Percentiles rank a stretch among this genome's conserved stretches.
phyloP scores from a whole-genome alignment of 2,797 vertebrate genomes.

The Podargus strigoides region DNA sequence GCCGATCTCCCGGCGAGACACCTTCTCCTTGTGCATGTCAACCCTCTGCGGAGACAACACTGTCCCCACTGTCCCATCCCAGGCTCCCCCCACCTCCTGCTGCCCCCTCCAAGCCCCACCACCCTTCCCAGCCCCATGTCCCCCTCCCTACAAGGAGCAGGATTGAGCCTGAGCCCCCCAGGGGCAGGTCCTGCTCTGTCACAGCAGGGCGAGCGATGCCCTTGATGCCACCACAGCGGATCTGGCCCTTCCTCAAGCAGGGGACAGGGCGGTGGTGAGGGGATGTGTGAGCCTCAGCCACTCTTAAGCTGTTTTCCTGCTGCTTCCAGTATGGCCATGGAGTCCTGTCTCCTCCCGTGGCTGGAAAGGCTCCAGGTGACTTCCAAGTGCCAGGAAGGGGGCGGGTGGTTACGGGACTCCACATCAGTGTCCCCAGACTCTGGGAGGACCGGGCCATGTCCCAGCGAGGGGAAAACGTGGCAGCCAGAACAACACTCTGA shows the following conservation, averaged over 20 bases:
- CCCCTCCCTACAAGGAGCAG: neutral
- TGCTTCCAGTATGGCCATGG: neutral
- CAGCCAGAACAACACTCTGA: neutral
- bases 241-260: neutral
- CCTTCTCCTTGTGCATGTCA: conserved; percentile 84
- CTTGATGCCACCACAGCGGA: neutral
- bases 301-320: neutral
- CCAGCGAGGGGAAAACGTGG: neutral
- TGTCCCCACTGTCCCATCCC: rapidly evolving
- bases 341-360: neutral
- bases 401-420: rapidly evolving
- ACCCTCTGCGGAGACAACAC: conserved; percentile 69
- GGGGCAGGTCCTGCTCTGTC: neutral
- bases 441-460: neutral
- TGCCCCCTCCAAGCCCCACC: neutral
- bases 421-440: neutral
- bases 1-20: conserved; percentile 82
- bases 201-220: rapidly evolving
- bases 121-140: neutral
- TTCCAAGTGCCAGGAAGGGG: neutral
- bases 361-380: neutral
- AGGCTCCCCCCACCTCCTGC: neutral
- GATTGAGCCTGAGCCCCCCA: neutral
- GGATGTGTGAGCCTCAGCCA: rapidly evolving
- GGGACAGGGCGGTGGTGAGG: rapidly evolving